Evolutionary conservation across 2,113 vertebrate species (phyloP).

Genomic region (Heteronetta atricapilla): DNA sequence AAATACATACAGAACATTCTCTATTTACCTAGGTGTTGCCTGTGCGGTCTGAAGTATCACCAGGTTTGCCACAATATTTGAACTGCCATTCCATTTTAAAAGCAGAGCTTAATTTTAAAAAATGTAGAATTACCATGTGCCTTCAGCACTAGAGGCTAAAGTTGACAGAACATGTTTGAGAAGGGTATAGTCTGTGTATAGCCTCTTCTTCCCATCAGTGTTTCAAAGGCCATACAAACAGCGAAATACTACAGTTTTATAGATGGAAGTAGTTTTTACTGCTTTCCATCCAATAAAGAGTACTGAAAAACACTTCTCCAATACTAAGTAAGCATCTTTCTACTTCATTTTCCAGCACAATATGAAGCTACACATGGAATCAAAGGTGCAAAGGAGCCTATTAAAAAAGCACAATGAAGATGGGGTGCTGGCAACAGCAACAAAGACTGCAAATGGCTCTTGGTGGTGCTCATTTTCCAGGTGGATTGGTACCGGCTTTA

Average conservation of each 20-base stretch:
- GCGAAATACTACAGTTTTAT: not conserved
- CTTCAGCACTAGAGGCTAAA: not conserved
- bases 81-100: not conserved
- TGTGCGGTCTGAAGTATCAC: not conserved
- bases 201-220: accelerated
- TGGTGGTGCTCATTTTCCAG: not conserved
- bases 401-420: not conserved
- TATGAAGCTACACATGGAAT: not conserved
- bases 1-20: not conserved
- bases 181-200: not conserved
- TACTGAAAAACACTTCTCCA: not conserved
- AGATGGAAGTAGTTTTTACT: not conserved
- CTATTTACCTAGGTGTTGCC: not conserved
- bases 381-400: not conserved
- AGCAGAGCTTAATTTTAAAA: not conserved
- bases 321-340: not conserved
- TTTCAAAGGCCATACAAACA: not conserved
- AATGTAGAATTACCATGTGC: not conserved
- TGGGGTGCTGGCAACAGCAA: not conserved
- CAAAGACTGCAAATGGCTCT: not conserved
- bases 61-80: not conserved
- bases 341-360: not conserved
- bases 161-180: not conserved
- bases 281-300: not conserved
- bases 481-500: not conserved